phyloP scores from a whole-genome alignment of 2,113 vertebrate species.

The Ascaphus truei region DNA sequence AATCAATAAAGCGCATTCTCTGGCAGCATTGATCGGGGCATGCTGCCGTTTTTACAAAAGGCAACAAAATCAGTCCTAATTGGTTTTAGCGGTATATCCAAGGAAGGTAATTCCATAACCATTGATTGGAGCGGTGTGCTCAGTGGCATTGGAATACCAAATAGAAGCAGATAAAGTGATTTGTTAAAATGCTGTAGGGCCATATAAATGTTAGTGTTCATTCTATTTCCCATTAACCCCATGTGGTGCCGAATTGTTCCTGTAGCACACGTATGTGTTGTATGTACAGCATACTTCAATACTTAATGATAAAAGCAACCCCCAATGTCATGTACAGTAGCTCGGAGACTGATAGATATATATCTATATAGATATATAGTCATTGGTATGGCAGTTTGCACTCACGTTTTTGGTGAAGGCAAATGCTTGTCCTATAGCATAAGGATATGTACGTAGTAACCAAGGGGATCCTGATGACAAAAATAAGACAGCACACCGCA shows the following conservation, averaged over 20 bases:
- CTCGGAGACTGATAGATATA: too few relatives aligned
- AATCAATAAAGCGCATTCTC: conserved; percentile 79
- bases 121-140: conserved; percentile 77
- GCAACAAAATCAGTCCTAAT: conserved; percentile 87
- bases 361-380: too few relatives aligned
- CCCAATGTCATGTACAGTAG: too few relatives aligned
- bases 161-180: conserved; percentile 78
- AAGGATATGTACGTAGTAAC: too few relatives aligned
- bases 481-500: too few relatives aligned
- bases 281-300: too few relatives aligned
- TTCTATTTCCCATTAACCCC: conserved; percentile 49
- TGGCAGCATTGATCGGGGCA: conserved; percentile 63
- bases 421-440: too few relatives aligned
- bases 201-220: conserved; percentile 47
- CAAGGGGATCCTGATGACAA: too few relatives aligned
- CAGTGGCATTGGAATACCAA: conserved; percentile 85
- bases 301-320: too few relatives aligned
- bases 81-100: conserved; percentile 81
- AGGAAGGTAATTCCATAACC: conserved; percentile 88
- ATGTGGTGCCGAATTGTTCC: not conserved
- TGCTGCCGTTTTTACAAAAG: conserved; percentile 70
- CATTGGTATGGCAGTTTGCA: too few relatives aligned
- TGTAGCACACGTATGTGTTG: conserved; percentile 43
- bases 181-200: conserved; percentile 74
- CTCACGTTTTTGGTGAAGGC: too few relatives aligned